Percentiles rank a stretch among this genome's conserved stretches.
Evolutionary conservation across 2,113 vertebrate genomes (phyloP).

Genomic region (Dunckerocampus dactyliophorus): DNA sequence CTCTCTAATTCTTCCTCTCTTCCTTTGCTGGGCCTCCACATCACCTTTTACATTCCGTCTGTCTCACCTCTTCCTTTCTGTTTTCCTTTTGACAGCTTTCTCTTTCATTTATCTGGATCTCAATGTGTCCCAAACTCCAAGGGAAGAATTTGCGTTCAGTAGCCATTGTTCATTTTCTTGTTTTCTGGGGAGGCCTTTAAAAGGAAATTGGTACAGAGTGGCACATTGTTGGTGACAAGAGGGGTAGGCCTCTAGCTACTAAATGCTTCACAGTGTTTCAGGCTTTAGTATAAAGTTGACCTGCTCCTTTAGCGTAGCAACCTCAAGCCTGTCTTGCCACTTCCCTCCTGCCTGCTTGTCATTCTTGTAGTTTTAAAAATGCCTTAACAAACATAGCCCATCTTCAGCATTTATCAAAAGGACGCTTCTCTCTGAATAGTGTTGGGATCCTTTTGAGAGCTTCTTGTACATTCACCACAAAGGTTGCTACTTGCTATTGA

Average conservation of each 20-base stretch:
- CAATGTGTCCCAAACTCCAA: conserved; percentile 48
- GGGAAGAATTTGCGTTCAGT: conserved; percentile 48
- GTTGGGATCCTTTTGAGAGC: conserved; percentile 40
- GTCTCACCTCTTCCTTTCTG: conserved; percentile 46
- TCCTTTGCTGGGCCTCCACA: conserved; percentile 58
- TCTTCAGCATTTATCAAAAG: conserved; percentile 55
- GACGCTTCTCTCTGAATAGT: conserved; percentile 46
- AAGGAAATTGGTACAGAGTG: conserved; percentile 57
- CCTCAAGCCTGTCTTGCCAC: conserved; percentile 22
- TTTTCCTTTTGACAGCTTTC: conserved; percentile 50
- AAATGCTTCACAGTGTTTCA: conserved; percentile 40
- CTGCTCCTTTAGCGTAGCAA: conserved; percentile 36
- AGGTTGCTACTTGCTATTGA: conserved; percentile 39
- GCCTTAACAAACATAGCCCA: conserved; percentile 62
- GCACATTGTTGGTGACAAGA: conserved; percentile 67
- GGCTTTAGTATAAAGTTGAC: conserved; percentile 52
- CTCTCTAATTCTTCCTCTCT: conserved; percentile 47
- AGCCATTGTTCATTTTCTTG: conserved; percentile 53
- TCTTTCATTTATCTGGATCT: conserved; percentile 50
- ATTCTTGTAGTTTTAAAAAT: conserved; percentile 42
- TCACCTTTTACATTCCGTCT: conserved; percentile 53
- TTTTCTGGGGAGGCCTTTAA: conserved; percentile 53
- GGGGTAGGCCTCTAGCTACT: conserved; percentile 46
- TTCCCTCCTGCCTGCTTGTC: conserved; percentile 30
- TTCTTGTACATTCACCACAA: conserved; percentile 28